phyloP scores from a whole-genome alignment of 1,140 invertebrate genomes.

The Belonocnema kinseyi region DNA sequence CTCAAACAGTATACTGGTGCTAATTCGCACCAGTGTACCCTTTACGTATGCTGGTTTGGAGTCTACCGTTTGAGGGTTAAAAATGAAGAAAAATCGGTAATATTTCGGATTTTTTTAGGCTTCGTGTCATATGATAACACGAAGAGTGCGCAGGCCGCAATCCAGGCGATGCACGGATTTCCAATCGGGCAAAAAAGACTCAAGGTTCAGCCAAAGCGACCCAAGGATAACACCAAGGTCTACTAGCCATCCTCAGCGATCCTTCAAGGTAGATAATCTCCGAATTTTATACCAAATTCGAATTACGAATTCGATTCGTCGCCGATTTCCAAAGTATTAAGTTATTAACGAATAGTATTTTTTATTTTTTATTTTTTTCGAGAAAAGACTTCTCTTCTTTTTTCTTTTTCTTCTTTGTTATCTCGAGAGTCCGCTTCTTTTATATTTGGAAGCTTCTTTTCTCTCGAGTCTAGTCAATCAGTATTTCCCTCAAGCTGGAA shows the following conservation, averaged over 20 bases:
- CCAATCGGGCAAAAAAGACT: slow-evolving; percentile 98
- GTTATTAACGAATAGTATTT: too few species aligned
- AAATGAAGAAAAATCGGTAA: neutral
- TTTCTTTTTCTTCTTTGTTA: too few species aligned
- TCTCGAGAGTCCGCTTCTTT: neutral
- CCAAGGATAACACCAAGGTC: slow-evolving; percentile 92
- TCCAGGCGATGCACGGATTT: slow-evolving; percentile 98
- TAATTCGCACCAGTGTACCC: too few species aligned
- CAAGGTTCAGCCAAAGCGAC: slow-evolving; percentile 98
- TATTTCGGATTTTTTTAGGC: slow-evolving; percentile 74
- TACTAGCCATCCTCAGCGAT: slow-evolving; percentile 79
- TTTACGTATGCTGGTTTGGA: too few species aligned
- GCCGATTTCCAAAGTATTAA: neutral
- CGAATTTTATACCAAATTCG: slow-evolving; percentile 35
- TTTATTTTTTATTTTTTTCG: too few species aligned
- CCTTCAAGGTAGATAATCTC: slow-evolving; percentile 71
- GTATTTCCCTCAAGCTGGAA: slow-evolving; percentile 44
- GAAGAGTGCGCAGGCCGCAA: slow-evolving; percentile 94
- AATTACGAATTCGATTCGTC: neutral
- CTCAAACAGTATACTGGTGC: too few species aligned
- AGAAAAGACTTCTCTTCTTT: too few species aligned
- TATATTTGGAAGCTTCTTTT: neutral
- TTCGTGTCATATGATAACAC: slow-evolving; percentile 98
- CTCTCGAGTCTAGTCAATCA: slow-evolving; percentile 51
- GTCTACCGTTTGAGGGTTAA: too few species aligned